These are phyloP conservation scores for Chrysemys picta DNA, from an alignment of 2,113 vertebrate species.

Conservation along the genomic window DNA sequence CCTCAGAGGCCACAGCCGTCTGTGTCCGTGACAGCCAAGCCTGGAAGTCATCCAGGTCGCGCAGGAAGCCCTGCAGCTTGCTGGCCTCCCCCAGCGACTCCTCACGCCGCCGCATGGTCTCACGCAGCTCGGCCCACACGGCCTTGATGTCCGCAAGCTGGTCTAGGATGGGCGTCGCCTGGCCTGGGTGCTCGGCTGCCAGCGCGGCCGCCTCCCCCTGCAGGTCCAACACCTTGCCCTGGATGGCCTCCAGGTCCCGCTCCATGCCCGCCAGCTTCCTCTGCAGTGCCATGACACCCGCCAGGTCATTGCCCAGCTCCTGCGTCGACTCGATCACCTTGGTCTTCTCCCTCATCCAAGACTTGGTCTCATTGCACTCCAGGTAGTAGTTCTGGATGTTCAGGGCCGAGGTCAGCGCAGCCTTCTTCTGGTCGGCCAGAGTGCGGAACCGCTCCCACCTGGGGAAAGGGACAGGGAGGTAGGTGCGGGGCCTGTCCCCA, in stretches of 20 bases:
- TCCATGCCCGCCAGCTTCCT: slow-evolving; percentile 93
- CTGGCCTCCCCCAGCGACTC: slow-evolving; percentile 92
- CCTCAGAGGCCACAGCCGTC: slow-evolving; percentile 91
- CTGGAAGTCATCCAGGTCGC: slow-evolving; percentile 93
- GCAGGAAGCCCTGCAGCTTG: slow-evolving; percentile 92
- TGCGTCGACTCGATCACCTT: slow-evolving; percentile 96
- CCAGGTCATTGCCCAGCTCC: slow-evolving; percentile 90
- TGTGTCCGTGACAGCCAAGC: slow-evolving; percentile 92
- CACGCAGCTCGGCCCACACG: slow-evolving; percentile 90
- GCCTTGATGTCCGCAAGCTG: slow-evolving; percentile 83
- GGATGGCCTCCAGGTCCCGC: slow-evolving; percentile 93
- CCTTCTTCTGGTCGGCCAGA: slow-evolving; percentile 88
- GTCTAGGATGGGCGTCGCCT: slow-evolving; percentile 80
- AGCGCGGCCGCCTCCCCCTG: slow-evolving; percentile 84
- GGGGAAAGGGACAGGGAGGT: not conserved
- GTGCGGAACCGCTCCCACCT: slow-evolving; percentile 92
- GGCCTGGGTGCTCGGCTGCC: slow-evolving; percentile 83
- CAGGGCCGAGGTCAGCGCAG: slow-evolving; percentile 88
- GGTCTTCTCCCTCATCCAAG: slow-evolving; percentile 97
- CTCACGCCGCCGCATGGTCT: slow-evolving; percentile 88
- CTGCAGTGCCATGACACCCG: slow-evolving; percentile 91
- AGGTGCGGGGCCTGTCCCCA: not conserved
- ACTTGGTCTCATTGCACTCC: slow-evolving; percentile 93
- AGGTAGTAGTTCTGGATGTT: slow-evolving; percentile 96
- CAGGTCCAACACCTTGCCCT: slow-evolving; percentile 89